Percentiles rank a stretch among this genome's conserved stretches.
phyloP scores from a whole-genome alignment of 2,797 vertebrate species.

The Anguilla anguilla region DNA sequence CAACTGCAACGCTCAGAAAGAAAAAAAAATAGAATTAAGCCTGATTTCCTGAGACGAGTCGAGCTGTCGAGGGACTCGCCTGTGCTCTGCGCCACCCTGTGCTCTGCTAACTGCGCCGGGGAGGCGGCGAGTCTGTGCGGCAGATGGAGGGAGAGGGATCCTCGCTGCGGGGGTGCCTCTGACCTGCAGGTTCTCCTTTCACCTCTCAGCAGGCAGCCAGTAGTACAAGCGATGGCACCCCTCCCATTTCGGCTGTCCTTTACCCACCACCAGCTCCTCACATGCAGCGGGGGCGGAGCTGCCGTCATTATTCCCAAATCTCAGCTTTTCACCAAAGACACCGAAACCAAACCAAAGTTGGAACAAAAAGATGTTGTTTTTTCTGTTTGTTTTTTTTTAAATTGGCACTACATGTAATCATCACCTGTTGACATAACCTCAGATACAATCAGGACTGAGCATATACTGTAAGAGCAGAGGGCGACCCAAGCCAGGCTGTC shows the following conservation, averaged over 20 bases:
- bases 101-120: neutral
- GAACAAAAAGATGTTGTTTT: neutral
- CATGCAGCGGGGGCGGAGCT: neutral
- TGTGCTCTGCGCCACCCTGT: neutral
- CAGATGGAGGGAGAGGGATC: conserved; percentile 11
- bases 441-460: conserved; percentile 2
- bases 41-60: neutral
- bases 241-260: neutral
- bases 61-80: neutral
- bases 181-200: conserved; percentile 11
- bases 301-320: neutral
- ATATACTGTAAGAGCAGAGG: conserved; percentile 6
- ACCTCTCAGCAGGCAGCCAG: neutral
- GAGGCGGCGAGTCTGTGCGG: neutral
- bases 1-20: neutral
- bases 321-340: neutral
- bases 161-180: neutral
- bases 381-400: neutral
- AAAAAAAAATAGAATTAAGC: too few species aligned
- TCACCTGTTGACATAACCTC: neutral
- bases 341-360: neutral
- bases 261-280: neutral
- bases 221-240: neutral
- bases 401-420: neutral
- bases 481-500: conserved; percentile 26